Conservation (phyloP, 2,888 invertebrate species). For the Miltochrista miniata region DNA sequence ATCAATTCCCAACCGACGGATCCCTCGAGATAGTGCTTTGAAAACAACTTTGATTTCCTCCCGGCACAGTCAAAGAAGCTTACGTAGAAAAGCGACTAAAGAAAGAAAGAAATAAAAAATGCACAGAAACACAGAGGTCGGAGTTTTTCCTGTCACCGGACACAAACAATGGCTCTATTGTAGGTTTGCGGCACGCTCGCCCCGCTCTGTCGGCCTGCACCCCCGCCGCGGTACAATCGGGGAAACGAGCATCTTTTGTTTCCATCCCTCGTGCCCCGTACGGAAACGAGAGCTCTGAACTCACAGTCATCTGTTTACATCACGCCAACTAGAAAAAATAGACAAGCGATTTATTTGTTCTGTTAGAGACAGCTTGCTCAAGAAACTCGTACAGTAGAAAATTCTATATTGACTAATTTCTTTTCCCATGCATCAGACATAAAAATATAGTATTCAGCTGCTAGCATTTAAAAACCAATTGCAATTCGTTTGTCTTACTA, state of each 20-base stretch:
- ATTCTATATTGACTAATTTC: too few relatives aligned
- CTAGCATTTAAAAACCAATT: too few relatives aligned
- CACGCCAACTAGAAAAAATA: slow-evolving; percentile 64
- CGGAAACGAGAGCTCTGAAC: slow-evolving; percentile 77
- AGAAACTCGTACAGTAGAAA: too few relatives aligned
- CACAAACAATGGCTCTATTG: slow-evolving; percentile 81
- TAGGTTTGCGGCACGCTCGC: slow-evolving; percentile 50
- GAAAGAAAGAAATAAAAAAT: slow-evolving; percentile 79
- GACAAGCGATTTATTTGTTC: slow-evolving; percentile 58
- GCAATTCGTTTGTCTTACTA: too few relatives aligned
- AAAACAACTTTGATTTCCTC: slow-evolving; percentile 75
- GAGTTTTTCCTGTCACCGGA: slow-evolving; percentile 84
- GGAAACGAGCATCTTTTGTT: slow-evolving; percentile 84
- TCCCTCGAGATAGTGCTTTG: slow-evolving; percentile 52
- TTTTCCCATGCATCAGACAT: too few relatives aligned
- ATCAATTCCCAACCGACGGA: slow-evolving; percentile 32
- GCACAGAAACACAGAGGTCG: slow-evolving; percentile 82
- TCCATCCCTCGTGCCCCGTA: slow-evolving; percentile 60
- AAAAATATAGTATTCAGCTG: too few relatives aligned
- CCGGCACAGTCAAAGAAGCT: slow-evolving; percentile 71
- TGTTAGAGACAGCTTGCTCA: slow-evolving; percentile 23
- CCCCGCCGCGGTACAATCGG: slow-evolving; percentile 57
- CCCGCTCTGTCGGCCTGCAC: slow-evolving; percentile 39
- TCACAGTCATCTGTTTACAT: slow-evolving; percentile 80
- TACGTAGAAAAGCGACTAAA: slow-evolving; percentile 70